Conservation (phyloP, 2,888 invertebrate genomes). For the Cosmia trapezina region DNA sequence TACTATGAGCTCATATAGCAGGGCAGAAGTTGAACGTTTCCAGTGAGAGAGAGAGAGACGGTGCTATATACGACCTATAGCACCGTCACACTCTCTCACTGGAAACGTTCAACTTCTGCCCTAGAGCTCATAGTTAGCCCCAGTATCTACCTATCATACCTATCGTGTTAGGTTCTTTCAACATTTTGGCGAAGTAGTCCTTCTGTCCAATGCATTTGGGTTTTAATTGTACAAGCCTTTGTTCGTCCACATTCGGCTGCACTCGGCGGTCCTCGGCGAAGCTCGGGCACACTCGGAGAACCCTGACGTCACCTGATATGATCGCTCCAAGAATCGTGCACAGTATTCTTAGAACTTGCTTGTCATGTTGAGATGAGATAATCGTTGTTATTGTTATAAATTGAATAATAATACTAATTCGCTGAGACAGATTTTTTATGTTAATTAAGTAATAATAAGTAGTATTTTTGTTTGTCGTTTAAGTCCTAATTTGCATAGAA, state of each 20-base stretch:
- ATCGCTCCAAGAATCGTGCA: conserved; percentile 60
- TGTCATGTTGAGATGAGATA: conserved; percentile 44
- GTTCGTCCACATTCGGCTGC: conserved; percentile 51
- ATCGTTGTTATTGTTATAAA: conserved; percentile 38
- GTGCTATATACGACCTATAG: no score
- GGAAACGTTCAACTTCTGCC: no score
- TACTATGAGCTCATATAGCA: no score
- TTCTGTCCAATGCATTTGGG: conserved; percentile 21
- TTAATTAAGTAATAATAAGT: conserved; percentile 4
- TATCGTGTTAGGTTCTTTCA: background rate
- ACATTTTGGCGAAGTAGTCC: conserved; percentile 1
- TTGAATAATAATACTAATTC: conserved; percentile 23
- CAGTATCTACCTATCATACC: no score
- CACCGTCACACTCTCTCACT: no score
- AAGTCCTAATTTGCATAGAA: conserved; percentile 11
- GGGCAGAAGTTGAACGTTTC: no score
- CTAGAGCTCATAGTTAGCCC: no score
- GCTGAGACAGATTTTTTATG: conserved; percentile 24
- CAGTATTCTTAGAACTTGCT: conserved; percentile 55
- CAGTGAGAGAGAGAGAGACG: no score
- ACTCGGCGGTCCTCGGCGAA: conserved; percentile 41
- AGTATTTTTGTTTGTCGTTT: conserved; percentile 1
- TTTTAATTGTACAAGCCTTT: conserved; percentile 58
- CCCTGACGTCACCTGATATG: conserved; percentile 54
- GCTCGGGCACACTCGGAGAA: conserved; percentile 48